Evolutionary conservation across 2,797 vertebrate species (phyloP).

Genomic region (Chanos chanos): DNA sequence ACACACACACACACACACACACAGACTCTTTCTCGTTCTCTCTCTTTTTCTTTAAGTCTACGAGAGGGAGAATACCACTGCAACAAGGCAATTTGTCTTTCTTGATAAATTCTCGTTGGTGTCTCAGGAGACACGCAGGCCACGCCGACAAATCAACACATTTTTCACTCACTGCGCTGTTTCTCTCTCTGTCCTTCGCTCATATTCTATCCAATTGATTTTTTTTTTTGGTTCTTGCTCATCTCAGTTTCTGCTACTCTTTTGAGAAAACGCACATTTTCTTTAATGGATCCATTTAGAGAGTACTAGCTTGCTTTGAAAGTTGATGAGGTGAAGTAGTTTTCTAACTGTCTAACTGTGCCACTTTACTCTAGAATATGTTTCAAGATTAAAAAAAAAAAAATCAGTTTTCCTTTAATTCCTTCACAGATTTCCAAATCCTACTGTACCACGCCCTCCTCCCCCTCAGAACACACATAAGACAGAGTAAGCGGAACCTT

Average conservation of each 20-base stretch:
- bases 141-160: conserved; percentile 64
- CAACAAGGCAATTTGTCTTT: conserved; percentile 63
- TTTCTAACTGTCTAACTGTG: no score
- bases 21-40: no score
- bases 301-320: not conserved
- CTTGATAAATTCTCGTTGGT: conserved; percentile 60
- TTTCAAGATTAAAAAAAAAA: no score
- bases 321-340: no score
- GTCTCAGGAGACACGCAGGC: conserved; percentile 60
- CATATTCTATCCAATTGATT: conserved; percentile 44
- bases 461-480: no score
- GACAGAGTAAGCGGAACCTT: no score
- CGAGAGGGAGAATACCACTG: conserved; percentile 44
- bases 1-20: conserved; percentile 9
- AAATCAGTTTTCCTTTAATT: no score
- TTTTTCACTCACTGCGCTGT: conserved; percentile 55
- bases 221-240: conserved; percentile 28
- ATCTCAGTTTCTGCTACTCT: conserved; percentile 17
- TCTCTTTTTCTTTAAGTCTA: no score
- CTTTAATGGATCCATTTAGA: conserved; percentile 23
- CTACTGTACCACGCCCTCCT: no score
- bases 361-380: no score
- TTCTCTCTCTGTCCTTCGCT: conserved; percentile 35
- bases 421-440: no score
- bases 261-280: conserved; percentile 1